Conservation (phyloP, 2,113 vertebrate genomes). For the Antechinus stuartii region DNA sequence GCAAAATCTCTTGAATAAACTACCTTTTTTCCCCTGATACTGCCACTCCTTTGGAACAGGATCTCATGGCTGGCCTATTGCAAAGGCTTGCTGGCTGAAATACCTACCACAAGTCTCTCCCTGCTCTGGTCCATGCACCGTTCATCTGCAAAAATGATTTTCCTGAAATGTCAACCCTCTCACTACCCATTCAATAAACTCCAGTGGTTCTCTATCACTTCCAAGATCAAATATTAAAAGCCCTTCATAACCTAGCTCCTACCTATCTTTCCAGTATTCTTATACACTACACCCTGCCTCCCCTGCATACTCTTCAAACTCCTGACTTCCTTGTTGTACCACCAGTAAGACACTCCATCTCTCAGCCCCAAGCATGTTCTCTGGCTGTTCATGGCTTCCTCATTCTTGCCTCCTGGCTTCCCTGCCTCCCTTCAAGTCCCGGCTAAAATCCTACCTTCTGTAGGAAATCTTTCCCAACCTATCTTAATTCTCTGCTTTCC, state of each 20-base stretch:
- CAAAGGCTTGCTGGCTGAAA: background rate
- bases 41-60: background rate
- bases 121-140: background rate
- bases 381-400: background rate
- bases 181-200: background rate
- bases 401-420: background rate
- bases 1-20: background rate
- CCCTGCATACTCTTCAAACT: background rate
- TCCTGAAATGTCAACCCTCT: background rate
- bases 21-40: background rate
- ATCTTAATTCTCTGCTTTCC: background rate
- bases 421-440: background rate
- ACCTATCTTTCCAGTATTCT: background rate
- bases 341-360: background rate
- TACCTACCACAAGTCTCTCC: background rate
- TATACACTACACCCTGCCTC: rapidly evolving
- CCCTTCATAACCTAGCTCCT: background rate
- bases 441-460: background rate
- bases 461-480: background rate
- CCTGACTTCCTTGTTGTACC: background rate
- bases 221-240: background rate
- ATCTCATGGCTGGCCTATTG: background rate
- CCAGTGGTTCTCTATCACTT: background rate
- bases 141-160: background rate
- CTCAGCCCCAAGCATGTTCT: background rate